These are phyloP conservation scores for Notoglanidium macrostoma DNA, from an alignment of 2,797 vertebrate genomes.

Conservation along the genomic window DNA sequence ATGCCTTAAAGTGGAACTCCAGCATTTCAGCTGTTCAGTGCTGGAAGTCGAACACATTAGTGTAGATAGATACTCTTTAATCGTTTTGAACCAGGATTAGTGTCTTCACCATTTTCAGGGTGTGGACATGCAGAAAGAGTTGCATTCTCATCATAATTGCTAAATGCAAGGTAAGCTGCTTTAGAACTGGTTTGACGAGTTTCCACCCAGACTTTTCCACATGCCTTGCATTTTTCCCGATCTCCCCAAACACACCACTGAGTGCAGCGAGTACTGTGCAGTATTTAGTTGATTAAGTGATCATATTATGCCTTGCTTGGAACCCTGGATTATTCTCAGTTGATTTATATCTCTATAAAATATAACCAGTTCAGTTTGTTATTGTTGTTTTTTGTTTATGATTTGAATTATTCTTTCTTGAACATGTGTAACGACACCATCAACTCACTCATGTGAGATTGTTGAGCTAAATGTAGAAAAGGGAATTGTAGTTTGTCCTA, in stretches of 20 bases:
- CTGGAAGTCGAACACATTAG: background rate
- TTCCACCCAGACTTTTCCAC: conserved; percentile 21
- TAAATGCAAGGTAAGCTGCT: conserved; percentile 16
- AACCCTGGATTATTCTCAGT: background rate
- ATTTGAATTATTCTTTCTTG: background rate
- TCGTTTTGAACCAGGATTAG: background rate
- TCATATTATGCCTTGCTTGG: background rate
- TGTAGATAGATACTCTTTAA: background rate
- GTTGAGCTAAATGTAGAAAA: background rate
- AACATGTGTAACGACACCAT: background rate
- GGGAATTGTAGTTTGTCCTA: background rate
- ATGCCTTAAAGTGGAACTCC: conserved; percentile 4
- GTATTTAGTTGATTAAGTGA: background rate
- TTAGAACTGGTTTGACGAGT: conserved; percentile 34
- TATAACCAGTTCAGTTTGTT: background rate
- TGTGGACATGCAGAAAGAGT: background rate
- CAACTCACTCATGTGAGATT: background rate
- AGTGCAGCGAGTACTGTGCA: background rate
- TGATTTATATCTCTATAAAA: background rate
- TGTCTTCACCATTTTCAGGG: conserved; percentile 9
- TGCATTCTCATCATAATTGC: conserved; percentile 12
- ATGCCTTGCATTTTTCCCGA: conserved; percentile 30
- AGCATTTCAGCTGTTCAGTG: background rate
- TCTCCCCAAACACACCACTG: background rate
- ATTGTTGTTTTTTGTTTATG: background rate